phyloP scores from a whole-genome alignment of 2,888 invertebrate genomes.

The Phalangium opilio region DNA sequence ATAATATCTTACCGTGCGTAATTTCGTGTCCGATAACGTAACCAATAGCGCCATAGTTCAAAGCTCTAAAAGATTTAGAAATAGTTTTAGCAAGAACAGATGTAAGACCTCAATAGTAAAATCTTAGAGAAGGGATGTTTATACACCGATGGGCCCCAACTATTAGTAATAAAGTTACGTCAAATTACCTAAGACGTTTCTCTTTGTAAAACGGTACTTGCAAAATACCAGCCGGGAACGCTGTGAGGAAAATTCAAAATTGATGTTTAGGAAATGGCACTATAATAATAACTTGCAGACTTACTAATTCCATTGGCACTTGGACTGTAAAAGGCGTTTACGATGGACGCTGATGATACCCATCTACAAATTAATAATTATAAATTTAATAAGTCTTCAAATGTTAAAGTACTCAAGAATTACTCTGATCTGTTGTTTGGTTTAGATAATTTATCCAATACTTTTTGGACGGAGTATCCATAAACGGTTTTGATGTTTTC shows the following conservation, averaged over 20 bases:
- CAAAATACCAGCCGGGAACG: not conserved
- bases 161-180: too few species aligned
- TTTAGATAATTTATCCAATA: not conserved
- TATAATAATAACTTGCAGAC: slow-evolving; percentile 1
- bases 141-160: too few species aligned
- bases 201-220: not conserved
- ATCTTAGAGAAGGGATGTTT: too few species aligned
- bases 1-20: slow-evolving; percentile 1
- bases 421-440: not conserved
- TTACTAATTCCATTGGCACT: slow-evolving; percentile 12
- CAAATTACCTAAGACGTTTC: too few species aligned
- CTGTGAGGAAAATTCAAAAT: not conserved
- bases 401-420: not conserved
- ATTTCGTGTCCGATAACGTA: slow-evolving; percentile 6
- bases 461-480: slow-evolving; percentile 1
- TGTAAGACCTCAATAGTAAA: too few species aligned
- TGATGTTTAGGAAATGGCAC: not conserved
- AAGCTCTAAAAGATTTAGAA: not conserved
- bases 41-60: slow-evolving; percentile 3
- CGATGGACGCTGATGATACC: slow-evolving; percentile 30
- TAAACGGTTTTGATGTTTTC: slow-evolving; percentile 1
- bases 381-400: not conserved
- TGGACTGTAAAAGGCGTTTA: slow-evolving; percentile 37
- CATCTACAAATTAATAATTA: slow-evolving; percentile 22
- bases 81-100: too few species aligned